phyloP scores from a whole-genome alignment of 2,113 vertebrate genomes.

The Siniperca knerii region DNA sequence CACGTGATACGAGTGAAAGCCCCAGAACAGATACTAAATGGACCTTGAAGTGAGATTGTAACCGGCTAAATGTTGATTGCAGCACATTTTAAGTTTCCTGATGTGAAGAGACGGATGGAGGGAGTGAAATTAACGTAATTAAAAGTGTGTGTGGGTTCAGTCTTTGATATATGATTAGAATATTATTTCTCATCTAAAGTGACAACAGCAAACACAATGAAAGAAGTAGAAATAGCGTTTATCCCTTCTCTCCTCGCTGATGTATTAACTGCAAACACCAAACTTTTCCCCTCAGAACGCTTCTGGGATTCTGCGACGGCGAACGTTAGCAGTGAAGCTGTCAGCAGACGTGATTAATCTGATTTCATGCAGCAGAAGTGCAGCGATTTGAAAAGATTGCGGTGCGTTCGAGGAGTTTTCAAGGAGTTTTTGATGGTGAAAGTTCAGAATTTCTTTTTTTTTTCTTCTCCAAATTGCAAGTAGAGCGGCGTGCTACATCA shows the following conservation, averaged over 20 bases:
- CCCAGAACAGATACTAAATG: no score
- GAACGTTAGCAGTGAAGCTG: conserved; percentile 3
- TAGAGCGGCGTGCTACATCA: conserved; percentile 7
- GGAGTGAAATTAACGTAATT: no score
- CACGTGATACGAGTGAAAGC: no score
- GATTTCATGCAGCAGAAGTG: conserved; percentile 50
- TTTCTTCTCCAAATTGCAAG: conserved; percentile 15
- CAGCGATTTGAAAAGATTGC: conserved; percentile 53
- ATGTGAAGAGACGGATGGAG: no score
- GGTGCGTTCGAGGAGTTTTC: conserved; percentile 44
- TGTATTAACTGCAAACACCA: neutral
- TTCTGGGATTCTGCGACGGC: neutral
- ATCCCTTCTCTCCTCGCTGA: neutral
- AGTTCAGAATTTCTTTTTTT: neutral
- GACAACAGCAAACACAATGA: no score
- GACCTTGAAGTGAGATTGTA: no score
- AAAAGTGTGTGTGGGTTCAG: neutral
- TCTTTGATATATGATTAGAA: neutral
- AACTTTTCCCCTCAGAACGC: neutral
- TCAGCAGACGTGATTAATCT: conserved; percentile 56
- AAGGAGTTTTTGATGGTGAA: conserved; percentile 53
- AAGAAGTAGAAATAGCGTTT: neutral
- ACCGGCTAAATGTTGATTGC: no score
- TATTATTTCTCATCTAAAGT: neutral
- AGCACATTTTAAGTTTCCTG: no score